Evolutionary conservation across 1,140 invertebrate genomes (phyloP).

Genomic region (Drosophila tsacasi): DNA sequence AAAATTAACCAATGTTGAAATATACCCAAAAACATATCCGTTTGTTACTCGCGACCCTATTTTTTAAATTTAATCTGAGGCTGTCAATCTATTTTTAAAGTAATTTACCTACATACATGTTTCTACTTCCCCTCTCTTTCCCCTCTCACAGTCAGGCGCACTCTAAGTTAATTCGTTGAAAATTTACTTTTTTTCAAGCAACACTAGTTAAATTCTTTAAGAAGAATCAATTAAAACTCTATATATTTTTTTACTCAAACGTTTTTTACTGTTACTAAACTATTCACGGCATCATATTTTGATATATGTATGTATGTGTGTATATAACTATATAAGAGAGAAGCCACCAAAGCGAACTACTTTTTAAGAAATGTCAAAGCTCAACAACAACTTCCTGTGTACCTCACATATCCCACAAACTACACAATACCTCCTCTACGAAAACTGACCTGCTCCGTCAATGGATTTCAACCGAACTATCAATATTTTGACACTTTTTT

Average conservation of each 20-base stretch:
- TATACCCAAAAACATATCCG: slow-evolving; percentile 20
- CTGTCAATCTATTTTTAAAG: slow-evolving; percentile 8
- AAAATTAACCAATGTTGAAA: slow-evolving; percentile 32
- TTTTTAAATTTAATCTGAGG: slow-evolving; percentile 1
- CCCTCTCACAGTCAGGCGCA: slow-evolving; percentile 1
- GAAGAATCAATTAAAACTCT: slow-evolving; percentile 55
- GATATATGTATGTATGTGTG: slow-evolving; percentile 54
- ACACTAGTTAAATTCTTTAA: slow-evolving; percentile 54
- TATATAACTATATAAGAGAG: slow-evolving; percentile 52
- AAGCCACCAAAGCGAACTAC: slow-evolving; percentile 37
- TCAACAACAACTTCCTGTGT: slow-evolving; percentile 29
- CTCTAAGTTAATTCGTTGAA: slow-evolving; percentile 2
- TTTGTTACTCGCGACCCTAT: slow-evolving; percentile 1
- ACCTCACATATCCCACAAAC: slow-evolving; percentile 60
- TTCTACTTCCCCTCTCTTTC: background rate
- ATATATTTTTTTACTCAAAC: slow-evolving; percentile 64
- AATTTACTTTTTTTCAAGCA: slow-evolving; percentile 27
- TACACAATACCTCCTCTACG: slow-evolving; percentile 65
- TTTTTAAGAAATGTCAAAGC: slow-evolving; percentile 25
- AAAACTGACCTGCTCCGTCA: slow-evolving; percentile 31
- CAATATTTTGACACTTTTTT: slow-evolving; percentile 16
- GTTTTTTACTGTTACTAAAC: slow-evolving; percentile 54
- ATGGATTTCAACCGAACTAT: slow-evolving; percentile 34
- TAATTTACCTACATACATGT: background rate
- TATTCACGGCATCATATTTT: slow-evolving; percentile 42